Conservation (phyloP, 1,140 invertebrate genomes). For the Apis cerana region DNA sequence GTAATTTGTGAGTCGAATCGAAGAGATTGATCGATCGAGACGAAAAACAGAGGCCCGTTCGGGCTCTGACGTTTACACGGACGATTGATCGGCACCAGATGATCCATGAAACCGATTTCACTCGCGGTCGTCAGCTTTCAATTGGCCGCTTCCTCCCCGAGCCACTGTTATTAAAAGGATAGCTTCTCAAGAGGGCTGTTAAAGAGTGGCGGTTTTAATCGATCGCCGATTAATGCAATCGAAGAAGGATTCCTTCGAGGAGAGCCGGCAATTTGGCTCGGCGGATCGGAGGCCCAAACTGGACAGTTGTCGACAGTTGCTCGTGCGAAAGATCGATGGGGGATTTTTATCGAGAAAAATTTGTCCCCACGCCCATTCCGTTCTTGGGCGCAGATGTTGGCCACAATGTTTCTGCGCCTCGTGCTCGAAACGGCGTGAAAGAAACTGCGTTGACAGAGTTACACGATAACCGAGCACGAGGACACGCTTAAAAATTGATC, state of each 20-base stretch:
- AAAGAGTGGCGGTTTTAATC: background rate
- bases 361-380: background rate
- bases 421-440: background rate
- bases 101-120: background rate
- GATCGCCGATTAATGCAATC: constrained; percentile 17
- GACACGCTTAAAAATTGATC: constrained; percentile 52
- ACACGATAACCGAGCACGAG: constrained; percentile 21
- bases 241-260: too few species aligned
- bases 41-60: too few species aligned
- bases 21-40: background rate
- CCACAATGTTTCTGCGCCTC: background rate
- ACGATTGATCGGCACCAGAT: background rate
- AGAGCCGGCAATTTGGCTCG: constrained; percentile 10
- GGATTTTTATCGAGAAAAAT: constrained; percentile 52
- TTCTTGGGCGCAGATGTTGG: constrained; percentile 36
- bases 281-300: constrained; percentile 21
- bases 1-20: too few species aligned
- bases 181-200: background rate
- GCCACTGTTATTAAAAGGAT: constrained; percentile 6
- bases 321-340: background rate
- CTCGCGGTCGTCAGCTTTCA: constrained; percentile 19
- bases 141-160: background rate
- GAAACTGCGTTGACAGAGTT: background rate
- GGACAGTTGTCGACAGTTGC: too few species aligned
- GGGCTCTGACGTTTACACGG: background rate